Evolutionary conservation across 2,888 invertebrate genomes (phyloP).

Genomic region (Drosophila macrospina): DNA sequence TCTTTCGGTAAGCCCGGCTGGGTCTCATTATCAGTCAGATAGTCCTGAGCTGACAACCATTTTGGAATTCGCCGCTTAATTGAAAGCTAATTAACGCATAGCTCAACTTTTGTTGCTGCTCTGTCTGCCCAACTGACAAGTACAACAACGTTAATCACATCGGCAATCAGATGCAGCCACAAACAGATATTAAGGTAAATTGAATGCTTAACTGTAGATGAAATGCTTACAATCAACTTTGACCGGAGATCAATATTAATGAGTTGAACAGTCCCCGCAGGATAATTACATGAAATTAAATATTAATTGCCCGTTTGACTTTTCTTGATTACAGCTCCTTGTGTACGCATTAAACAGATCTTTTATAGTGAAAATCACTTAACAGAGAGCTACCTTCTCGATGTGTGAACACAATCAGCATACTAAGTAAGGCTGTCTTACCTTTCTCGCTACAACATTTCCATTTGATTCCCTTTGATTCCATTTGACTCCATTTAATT

Average conservation of each 20-base stretch:
- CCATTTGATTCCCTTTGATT: too few species aligned
- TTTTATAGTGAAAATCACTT: conserved; percentile 41
- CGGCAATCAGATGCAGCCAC: conserved; percentile 41
- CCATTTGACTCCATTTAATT: conserved; percentile 16
- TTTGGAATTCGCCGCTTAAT: conserved; percentile 36
- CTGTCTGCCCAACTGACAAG: conserved; percentile 14
- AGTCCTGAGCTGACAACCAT: conserved; percentile 14
- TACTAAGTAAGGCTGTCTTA: conserved; percentile 54
- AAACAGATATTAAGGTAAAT: conserved; percentile 35
- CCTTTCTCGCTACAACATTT: too few species aligned
- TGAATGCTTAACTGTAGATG: conserved; percentile 23
- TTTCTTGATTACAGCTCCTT: not conserved
- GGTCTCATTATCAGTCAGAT: conserved; percentile 23
- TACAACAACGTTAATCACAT: conserved; percentile 42
- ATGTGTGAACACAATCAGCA: conserved; percentile 71
- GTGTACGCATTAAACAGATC: conserved; percentile 33
- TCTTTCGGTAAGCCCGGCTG: conserved; percentile 14
- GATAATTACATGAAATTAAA: conserved; percentile 1
- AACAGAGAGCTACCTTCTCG: conserved; percentile 19
- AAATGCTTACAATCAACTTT: not conserved
- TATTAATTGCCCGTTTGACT: conserved; percentile 1
- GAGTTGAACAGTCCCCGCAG: not conserved
- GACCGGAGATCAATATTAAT: conserved; percentile 5
- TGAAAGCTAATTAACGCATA: conserved; percentile 58
- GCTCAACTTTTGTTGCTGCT: conserved; percentile 6